A percentile compares a stretch with the other conserved stretches of the same genome.
phyloP scores from a whole-genome alignment of 2,113 vertebrate genomes.

The Candoia aspera region DNA sequence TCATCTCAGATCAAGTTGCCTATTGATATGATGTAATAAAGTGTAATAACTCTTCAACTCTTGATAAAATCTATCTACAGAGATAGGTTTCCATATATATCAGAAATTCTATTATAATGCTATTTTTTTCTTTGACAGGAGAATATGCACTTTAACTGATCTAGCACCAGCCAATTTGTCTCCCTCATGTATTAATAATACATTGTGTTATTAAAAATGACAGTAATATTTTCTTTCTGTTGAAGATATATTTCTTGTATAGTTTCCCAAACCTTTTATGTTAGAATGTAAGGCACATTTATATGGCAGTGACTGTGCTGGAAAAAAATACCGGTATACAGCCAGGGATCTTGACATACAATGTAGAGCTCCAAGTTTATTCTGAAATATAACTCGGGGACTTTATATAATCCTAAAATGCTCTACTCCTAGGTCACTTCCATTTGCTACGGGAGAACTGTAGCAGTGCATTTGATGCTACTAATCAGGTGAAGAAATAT shows the following conservation, averaged over 20 bases:
- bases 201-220: constrained; percentile 7
- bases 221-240: constrained; percentile 23
- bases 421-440: not conserved
- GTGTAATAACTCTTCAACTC: constrained; percentile 30
- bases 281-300: constrained; percentile 6
- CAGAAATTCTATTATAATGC: constrained; percentile 9
- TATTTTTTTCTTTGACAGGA: constrained; percentile 28
- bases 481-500: not conserved
- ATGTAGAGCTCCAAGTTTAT: not conserved
- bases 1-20: constrained; percentile 40
- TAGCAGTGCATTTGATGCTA: not conserved
- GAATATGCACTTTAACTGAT: not conserved
- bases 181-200: constrained; percentile 1
- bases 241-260: constrained; percentile 11
- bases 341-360: not conserved
- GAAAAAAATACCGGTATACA: not conserved
- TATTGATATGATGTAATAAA: constrained; percentile 50
- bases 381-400: not conserved
- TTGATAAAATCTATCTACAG: constrained; percentile 38
- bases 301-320: not conserved
- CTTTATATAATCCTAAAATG: not conserved
- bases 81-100: constrained; percentile 20
- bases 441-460: no score
- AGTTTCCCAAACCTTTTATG: not conserved
- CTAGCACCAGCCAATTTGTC: constrained; percentile 5